Conservation (phyloP, 2,888 invertebrate genomes). For the Pyrgus malvae region DNA sequence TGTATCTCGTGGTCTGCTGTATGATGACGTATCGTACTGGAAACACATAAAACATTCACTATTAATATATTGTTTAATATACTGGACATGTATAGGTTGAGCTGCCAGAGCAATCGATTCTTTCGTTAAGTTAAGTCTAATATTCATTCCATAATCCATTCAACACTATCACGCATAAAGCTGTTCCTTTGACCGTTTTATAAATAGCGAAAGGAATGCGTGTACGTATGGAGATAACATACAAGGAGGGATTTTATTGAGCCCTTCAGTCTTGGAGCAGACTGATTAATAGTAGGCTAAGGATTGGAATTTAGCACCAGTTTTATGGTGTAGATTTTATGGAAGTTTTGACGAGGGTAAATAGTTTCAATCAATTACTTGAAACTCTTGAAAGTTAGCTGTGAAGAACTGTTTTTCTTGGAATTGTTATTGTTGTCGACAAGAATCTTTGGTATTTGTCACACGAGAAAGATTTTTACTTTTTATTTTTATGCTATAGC, state of each 20-base stretch:
- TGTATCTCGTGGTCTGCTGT: constrained; percentile 61
- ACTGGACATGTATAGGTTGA: too few species aligned
- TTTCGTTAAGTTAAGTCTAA: neutral
- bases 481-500: neutral
- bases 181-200: constrained; percentile 59
- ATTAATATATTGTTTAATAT: too few species aligned
- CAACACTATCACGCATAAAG: constrained; percentile 59
- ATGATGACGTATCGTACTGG: constrained; percentile 71
- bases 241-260: constrained; percentile 54
- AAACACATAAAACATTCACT: too few species aligned
- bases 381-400: neutral
- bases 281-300: constrained; percentile 52
- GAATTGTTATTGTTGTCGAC: too few species aligned
- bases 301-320: constrained; percentile 37
- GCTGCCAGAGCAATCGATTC: neutral
- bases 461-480: too few species aligned
- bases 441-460: too few species aligned
- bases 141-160: constrained; percentile 48
- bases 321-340: constrained; percentile 24
- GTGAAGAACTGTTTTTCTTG: too few species aligned
- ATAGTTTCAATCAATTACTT: neutral
- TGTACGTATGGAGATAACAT: constrained; percentile 48
- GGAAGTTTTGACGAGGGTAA: constrained; percentile 9
- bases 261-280: constrained; percentile 49
- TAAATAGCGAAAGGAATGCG: constrained; percentile 68